A percentile compares a stretch with the other conserved stretches of the same genome.
Conservation (phyloP, 2,113 vertebrate genomes). For the Ceyx margarethae region DNA sequence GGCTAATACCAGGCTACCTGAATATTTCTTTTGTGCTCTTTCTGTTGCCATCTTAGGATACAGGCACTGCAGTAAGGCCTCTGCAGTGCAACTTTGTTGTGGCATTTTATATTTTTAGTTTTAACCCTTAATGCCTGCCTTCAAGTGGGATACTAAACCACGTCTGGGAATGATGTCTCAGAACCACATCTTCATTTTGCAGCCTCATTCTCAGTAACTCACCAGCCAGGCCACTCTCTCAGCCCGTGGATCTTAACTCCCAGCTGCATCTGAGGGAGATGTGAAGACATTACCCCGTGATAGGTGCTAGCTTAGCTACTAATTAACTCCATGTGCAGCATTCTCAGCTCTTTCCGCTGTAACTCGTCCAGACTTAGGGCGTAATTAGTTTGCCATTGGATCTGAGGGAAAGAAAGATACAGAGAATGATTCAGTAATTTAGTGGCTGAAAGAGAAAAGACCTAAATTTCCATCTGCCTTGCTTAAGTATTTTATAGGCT, state of each 20-base stretch:
- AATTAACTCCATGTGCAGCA: neutral
- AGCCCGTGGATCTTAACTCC: neutral
- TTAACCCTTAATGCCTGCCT: neutral
- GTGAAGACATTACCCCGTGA: neutral
- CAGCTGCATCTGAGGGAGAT: neutral
- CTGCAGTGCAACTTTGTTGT: neutral
- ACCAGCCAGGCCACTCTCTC: neutral
- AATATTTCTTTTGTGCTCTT: neutral
- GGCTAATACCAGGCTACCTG: neutral
- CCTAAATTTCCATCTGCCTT: conserved; percentile 42
- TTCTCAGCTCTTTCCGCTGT: neutral
- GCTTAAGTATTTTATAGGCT: conserved; percentile 36
- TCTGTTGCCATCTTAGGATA: neutral
- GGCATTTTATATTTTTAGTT: neutral
- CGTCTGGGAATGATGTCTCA: neutral
- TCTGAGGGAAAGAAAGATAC: neutral
- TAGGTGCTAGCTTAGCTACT: neutral
- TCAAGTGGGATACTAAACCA: neutral
- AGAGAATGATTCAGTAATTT: conserved; percentile 12
- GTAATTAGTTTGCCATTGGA: neutral
- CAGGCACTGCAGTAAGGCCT: neutral
- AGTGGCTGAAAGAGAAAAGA: neutral
- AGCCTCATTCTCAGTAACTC: neutral
- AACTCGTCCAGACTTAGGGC: neutral
- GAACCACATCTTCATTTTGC: neutral